Base-by-base conservation (phyloP, 2,888 invertebrate species). In the Salpingus planirostris region DNA sequence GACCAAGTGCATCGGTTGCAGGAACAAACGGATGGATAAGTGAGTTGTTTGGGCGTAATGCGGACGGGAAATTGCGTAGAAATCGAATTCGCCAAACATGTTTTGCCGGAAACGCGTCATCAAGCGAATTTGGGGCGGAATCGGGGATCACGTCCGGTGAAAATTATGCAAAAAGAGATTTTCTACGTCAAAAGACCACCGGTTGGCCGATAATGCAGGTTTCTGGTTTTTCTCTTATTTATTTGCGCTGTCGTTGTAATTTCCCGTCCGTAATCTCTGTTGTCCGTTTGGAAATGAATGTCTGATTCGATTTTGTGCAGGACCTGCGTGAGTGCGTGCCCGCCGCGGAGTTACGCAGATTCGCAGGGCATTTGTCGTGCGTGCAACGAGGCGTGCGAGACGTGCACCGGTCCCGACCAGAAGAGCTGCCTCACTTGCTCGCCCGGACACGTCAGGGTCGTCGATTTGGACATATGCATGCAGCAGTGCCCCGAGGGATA, bases 401-500 rank as follows among this genome's bases (percentile, higher is more conserved):
- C 85, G 10, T 92, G 91, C 53, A 85, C 84, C 13, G 91, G 90
- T 4, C 79, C 88, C 2, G 86, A 87, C 7, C 86, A 85, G 57
- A 86, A 87, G 57, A 86, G 86, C 31, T 90, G 90, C 55, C 67
- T 88, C 24, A 80, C 83, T 2, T 90, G 90, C 61, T 82, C 86
- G 0, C 84, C 86, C 2, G 85, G 83, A 26, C 86, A 89, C 59
- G 71, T 88, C 25, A 73, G 85, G 54, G 84, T 89, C 29, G 79
- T 80, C 10, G 90, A 90, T 65, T 70, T 90, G 38, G 85, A 86
- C 23, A 83, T 89, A 11, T 91, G 91, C 53, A 69, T 90, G 37
- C 87, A 88, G 60, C 80, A 83, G 52, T 91, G 91, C 57, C 89
- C 90, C 0, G 88, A 89, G 55, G 87, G 89, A 27, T 91, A 90